Conservation (phyloP, 2,113 vertebrate genomes). For the Rhinogobius similis region DNA sequence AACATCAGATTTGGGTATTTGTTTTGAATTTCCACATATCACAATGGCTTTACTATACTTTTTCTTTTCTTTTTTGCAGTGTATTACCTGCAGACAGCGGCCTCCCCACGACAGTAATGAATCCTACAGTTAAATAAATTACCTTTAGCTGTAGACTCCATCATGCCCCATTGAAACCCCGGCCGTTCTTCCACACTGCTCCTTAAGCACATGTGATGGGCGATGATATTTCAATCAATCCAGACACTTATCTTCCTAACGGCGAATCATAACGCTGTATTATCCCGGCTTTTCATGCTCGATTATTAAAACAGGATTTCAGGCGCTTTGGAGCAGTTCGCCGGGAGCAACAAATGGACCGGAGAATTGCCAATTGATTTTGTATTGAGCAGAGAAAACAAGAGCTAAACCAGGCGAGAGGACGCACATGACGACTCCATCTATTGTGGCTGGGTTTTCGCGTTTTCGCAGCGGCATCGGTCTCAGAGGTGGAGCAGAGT, state of each 20-base stretch:
- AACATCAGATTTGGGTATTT: too few relatives aligned
- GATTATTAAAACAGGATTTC: constrained; percentile 75
- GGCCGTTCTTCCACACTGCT: constrained; percentile 25
- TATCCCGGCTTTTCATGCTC: constrained; percentile 65
- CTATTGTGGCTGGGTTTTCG: constrained; percentile 35
- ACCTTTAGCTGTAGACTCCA: background rate
- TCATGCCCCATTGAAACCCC: too few relatives aligned
- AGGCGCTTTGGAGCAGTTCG: constrained; percentile 47
- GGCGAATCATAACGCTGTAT: constrained; percentile 67
- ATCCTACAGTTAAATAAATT: constrained; percentile 1
- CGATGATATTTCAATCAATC: constrained; percentile 72
- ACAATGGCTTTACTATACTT: too few relatives aligned
- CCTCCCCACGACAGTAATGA: background rate
- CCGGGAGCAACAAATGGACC: constrained; percentile 61
- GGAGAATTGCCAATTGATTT: constrained; percentile 71
- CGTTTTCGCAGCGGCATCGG: constrained; percentile 5
- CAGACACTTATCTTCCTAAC: constrained; percentile 64
- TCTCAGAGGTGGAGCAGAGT: constrained; percentile 28
- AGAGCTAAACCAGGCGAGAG: constrained; percentile 6
- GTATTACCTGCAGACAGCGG: too few relatives aligned
- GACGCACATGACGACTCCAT: constrained; percentile 47
- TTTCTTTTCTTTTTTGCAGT: too few relatives aligned
- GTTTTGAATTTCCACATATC: too few relatives aligned
- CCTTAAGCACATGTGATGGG: constrained; percentile 40
- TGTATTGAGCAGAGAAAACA: constrained; percentile 55